Base-by-base conservation (phyloP, 35 echinoderm and acorn worm species). In the Apostichopus parvimensis region DNA sequence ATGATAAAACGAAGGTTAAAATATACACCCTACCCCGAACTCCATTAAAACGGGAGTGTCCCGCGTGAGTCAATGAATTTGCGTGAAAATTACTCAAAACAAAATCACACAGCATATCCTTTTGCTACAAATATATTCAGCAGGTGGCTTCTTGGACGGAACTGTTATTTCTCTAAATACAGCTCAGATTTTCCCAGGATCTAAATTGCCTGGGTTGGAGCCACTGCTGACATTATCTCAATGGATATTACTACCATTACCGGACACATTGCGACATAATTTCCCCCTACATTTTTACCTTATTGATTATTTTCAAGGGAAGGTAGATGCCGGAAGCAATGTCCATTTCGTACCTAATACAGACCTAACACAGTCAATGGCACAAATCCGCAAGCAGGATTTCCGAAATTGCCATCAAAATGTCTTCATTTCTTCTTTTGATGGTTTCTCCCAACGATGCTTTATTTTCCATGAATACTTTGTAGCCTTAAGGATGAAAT, bases 341-440 rank as follows among this genome's bases (percentile, higher is more conserved):
- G 20, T 58, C 53, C 81, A 84, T 84, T 84, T 84, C 34, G 24
- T 58, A 84, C 57, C 15, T 53, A 84, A 58, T 84, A 58, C 13
- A 60, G 81, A 9, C 20, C 8, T 84, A 75, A 75, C 71, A 22
- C 17, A 20, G 13, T 56, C 54, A 59, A 80, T 56, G 54, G 81
- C 8, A 56, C 57, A 59, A 54, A 84, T 84, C 81, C 81, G 56
- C 53, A 9, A 13, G 56, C 81, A 84, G 81, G 81, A 84, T 84
- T 22, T 84, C 81, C 54, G 54, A 56, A 84, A 84, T 84, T 84
- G 81, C n/a, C 81, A 59, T 84, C 8, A 84, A 84, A 84, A 22
- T 6, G n/a, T 7, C 6, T 6, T 24, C n/a, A 75, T 20, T 22
- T n/a, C 11, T 75, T 22, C 11, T 61, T 61, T 61, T 61, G 58